Evolutionary conservation across 2,797 vertebrate genomes (phyloP).

Genomic region (Thaleichthys pacificus): DNA sequence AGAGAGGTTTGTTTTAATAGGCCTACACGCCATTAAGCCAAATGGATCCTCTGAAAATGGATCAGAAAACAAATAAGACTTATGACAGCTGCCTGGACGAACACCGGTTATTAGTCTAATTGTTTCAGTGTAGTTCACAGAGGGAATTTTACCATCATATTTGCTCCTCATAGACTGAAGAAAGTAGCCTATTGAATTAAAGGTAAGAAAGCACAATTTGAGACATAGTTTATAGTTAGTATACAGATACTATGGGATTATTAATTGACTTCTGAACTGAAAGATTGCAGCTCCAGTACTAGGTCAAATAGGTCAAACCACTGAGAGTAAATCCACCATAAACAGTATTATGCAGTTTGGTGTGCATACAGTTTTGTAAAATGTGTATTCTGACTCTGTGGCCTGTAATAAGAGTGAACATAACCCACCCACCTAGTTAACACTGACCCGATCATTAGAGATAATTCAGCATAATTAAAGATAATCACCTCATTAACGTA

Average conservation of each 20-base stretch:
- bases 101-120: constrained; percentile 44
- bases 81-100: constrained; percentile 44
- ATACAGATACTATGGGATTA: background rate
- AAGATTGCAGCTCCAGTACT: background rate
- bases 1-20: constrained; percentile 50
- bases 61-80: constrained; percentile 64
- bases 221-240: too few species aligned
- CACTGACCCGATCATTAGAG: constrained; percentile 43
- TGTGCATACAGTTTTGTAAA: too few species aligned
- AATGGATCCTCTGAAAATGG: constrained; percentile 65
- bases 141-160: too few species aligned
- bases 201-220: background rate
- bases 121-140: constrained; percentile 31
- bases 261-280: background rate
- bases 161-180: background rate
- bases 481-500: constrained; percentile 64
- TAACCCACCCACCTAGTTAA: background rate
- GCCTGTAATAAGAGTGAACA: background rate
- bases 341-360: too few species aligned
- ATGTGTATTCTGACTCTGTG: too few species aligned
- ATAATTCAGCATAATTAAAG: constrained; percentile 46
- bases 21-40: constrained; percentile 64
- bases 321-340: background rate
- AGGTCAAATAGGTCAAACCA: background rate
- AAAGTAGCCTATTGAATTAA: constrained; percentile 2